Conservation (phyloP, 2,888 invertebrate genomes). For the Diaperis boleti region DNA sequence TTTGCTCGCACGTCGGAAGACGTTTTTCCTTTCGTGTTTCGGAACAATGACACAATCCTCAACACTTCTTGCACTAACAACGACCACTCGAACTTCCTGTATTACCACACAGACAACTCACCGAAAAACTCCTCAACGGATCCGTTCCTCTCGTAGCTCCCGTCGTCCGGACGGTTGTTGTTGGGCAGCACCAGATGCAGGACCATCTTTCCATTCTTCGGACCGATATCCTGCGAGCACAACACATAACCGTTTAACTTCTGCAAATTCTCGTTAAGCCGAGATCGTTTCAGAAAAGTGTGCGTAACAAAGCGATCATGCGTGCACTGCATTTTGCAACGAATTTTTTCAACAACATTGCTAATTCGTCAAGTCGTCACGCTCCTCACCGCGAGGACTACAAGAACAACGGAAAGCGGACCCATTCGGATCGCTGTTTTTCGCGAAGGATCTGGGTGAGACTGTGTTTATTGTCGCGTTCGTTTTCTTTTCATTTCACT, state of each 20-base stretch:
- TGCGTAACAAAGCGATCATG: conserved; percentile 43
- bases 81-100: no score
- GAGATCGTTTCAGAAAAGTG: conserved; percentile 36
- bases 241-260: conserved; percentile 34
- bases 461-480: conserved; percentile 17
- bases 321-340: conserved; percentile 37
- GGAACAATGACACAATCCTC: no score
- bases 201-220: conserved; percentile 62
- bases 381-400: conserved; percentile 14
- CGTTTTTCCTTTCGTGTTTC: no score
- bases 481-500: conserved; percentile 34
- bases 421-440: conserved; percentile 30
- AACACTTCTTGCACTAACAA: no score
- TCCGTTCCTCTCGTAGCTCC: conserved; percentile 45
- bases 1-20: no score
- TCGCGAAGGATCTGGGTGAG: conserved; percentile 16
- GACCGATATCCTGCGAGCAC: conserved; percentile 42
- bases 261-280: conserved; percentile 30
- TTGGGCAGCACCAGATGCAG: conserved; percentile 63
- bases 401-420: conserved; percentile 27
- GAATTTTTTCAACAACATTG: conserved; percentile 28
- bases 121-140: conserved; percentile 51
- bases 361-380: conserved; percentile 22
- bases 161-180: conserved; percentile 38
- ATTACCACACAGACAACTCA: no score